Evolutionary conservation across 2,888 invertebrate species (phyloP).

Genomic region (Spisula subtruncata): DNA sequence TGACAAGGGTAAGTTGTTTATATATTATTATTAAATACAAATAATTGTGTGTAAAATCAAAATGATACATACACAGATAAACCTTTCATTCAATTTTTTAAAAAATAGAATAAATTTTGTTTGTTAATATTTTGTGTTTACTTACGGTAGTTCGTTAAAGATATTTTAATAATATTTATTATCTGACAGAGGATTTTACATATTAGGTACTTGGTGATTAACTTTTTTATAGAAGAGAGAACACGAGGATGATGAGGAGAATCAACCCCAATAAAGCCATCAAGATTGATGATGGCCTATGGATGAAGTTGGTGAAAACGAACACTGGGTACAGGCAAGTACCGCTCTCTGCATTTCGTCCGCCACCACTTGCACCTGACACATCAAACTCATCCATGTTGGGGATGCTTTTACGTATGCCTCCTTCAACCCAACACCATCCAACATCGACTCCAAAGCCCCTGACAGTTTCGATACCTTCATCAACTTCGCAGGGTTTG

Average conservation of each 20-base stretch:
- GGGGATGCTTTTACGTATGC: constrained; percentile 1
- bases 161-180: constrained; percentile 24
- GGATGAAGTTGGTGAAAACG: constrained; percentile 17
- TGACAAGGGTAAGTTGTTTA: too few relatives aligned
- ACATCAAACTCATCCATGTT: background rate
- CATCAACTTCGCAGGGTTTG: too few relatives aligned
- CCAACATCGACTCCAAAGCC: too few relatives aligned
- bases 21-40: too few relatives aligned
- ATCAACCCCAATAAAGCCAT: background rate
- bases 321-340: background rate
- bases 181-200: constrained; percentile 20
- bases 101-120: background rate
- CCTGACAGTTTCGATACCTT: too few relatives aligned
- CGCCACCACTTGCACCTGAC: too few relatives aligned
- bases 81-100: background rate
- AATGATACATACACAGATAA: too few relatives aligned
- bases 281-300: background rate
- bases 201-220: constrained; percentile 19
- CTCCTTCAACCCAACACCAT: too few relatives aligned
- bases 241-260: background rate
- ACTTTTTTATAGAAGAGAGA: background rate
- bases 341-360: constrained; percentile 2
- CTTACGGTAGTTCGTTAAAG: background rate
- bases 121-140: constrained; percentile 27
- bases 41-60: too few relatives aligned